These are phyloP conservation scores for Thecophora atra DNA, from an alignment of 2,888 invertebrate species.

Conservation along the genomic window DNA sequence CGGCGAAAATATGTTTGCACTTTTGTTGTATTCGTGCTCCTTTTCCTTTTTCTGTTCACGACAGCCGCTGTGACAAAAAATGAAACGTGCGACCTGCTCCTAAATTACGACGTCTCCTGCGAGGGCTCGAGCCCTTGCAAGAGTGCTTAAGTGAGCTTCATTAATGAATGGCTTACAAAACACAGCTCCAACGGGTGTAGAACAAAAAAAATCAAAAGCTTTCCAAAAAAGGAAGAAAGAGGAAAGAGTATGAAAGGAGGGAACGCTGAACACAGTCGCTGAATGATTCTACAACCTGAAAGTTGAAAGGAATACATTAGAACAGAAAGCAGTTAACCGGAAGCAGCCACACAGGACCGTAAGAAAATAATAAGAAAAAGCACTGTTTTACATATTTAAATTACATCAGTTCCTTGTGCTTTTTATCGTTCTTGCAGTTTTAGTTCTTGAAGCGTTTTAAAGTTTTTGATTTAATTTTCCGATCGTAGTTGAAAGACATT, in stretches of 20 bases:
- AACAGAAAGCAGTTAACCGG: neutral
- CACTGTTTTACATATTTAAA: slow-evolving; percentile 2
- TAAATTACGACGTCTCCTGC: neutral
- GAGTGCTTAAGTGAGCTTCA: slow-evolving; percentile 14
- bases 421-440: neutral
- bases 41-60: no score
- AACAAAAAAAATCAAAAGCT: neutral
- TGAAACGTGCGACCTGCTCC: neutral
- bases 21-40: neutral
- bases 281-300: neutral
- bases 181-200: neutral
- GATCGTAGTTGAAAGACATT: neutral
- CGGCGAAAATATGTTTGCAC: neutral
- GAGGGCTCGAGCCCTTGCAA: neutral
- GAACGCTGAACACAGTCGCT: no score
- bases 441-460: neutral
- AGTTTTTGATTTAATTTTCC: neutral
- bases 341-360: neutral
- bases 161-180: slow-evolving; percentile 18
- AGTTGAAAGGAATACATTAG: slow-evolving; percentile 4
- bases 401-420: neutral
- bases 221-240: neutral
- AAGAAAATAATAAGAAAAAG: neutral
- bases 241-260: neutral
- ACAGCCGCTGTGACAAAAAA: no score